Conservation (phyloP, 2,888 invertebrate genomes). For the Tetrapedia diversipes region DNA sequence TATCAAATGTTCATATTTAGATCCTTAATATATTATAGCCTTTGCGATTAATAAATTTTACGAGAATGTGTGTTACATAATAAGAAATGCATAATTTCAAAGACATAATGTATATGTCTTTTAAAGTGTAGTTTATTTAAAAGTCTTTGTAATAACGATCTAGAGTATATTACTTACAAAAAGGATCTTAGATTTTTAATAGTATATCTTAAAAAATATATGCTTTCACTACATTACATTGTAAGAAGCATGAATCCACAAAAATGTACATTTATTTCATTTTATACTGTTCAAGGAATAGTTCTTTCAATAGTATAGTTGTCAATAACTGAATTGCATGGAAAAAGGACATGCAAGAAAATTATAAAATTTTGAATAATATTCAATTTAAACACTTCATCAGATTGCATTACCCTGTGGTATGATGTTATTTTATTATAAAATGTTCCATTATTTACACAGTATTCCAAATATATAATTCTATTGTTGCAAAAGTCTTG, state of each 20-base stretch:
- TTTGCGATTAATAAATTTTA: slow-evolving; percentile 13
- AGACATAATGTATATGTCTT: not conserved
- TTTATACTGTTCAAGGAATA: slow-evolving; percentile 23
- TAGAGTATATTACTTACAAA: not conserved
- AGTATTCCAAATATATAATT: slow-evolving; percentile 5
- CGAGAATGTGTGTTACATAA: slow-evolving; percentile 10
- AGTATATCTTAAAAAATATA: not conserved
- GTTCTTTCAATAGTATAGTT: slow-evolving; percentile 20
- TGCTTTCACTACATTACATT: slow-evolving; percentile 24
- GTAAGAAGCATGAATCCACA: slow-evolving; percentile 6
- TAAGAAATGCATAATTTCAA: slow-evolving; percentile 3
- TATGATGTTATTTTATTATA: slow-evolving; percentile 22
- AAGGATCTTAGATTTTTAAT: slow-evolving; percentile 13
- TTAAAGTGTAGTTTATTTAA: not conserved
- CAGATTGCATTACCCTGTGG: not conserved
- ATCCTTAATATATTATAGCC: not conserved
- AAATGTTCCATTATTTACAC: slow-evolving; percentile 8
- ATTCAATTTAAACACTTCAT: slow-evolving; percentile 3
- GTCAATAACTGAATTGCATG: slow-evolving; percentile 3
- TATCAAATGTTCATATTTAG: not conserved
- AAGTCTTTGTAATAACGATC: not conserved
- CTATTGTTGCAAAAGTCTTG: not conserved
- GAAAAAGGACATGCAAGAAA: not conserved
- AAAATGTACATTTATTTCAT: slow-evolving; percentile 16
- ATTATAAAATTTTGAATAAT: slow-evolving; percentile 5